Percentiles rank a stretch among this genome's conserved stretches.
Conservation (phyloP, 2,888 invertebrate genomes). For the Acleris sparsana region DNA sequence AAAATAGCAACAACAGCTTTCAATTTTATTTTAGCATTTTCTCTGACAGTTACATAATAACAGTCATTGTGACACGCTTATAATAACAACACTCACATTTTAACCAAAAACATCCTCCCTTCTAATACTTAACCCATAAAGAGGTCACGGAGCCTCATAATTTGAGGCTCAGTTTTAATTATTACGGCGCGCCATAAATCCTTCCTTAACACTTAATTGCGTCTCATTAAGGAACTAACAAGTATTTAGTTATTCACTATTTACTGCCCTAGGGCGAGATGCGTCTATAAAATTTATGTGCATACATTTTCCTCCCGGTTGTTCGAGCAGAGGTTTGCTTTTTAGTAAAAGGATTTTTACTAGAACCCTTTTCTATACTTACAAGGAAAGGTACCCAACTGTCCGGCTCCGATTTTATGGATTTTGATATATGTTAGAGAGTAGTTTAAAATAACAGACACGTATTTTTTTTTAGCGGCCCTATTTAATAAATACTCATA, state of each 20-base stretch:
- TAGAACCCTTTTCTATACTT: background rate
- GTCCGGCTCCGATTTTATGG: too few species aligned
- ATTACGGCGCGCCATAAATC: slow-evolving; percentile 22
- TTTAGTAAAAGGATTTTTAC: background rate
- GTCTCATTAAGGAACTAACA: slow-evolving; percentile 28
- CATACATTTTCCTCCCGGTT: background rate
- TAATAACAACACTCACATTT: background rate
- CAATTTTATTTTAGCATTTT: too few species aligned
- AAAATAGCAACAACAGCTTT: too few species aligned
- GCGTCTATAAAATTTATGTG: slow-evolving; percentile 4
- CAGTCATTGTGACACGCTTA: too few species aligned
- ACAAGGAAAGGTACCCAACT: too few species aligned
- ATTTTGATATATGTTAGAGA: too few species aligned
- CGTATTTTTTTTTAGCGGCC: too few species aligned
- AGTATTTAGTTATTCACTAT: slow-evolving; percentile 27
- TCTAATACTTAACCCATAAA: slow-evolving; percentile 3
- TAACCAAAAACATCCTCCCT: background rate
- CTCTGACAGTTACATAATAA: background rate
- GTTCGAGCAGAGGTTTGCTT: background rate
- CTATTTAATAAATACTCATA: too few species aligned
- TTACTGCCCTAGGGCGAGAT: slow-evolving; percentile 15
- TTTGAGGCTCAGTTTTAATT: slow-evolving; percentile 23
- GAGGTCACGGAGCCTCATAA: slow-evolving; percentile 11
- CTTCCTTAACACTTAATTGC: slow-evolving; percentile 21
- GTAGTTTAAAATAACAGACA: too few species aligned